Conservation (phyloP, 2,888 invertebrate genomes). For the Nesidiocoris tenuis region DNA sequence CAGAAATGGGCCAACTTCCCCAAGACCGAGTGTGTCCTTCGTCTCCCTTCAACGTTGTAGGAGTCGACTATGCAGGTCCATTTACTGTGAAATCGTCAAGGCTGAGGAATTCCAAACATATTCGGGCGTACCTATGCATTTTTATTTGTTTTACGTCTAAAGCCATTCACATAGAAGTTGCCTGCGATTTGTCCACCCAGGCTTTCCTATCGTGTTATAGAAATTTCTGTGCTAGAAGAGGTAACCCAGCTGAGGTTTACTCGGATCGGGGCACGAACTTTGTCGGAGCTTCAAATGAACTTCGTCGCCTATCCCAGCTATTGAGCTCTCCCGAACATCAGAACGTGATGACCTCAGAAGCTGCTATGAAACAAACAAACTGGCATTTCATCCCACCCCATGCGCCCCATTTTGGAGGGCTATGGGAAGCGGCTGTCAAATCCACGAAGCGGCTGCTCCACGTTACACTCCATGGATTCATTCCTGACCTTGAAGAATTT, state of each 20-base stretch:
- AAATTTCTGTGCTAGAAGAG: neutral
- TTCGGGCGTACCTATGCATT: neutral
- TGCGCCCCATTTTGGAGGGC: neutral
- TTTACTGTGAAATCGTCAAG: neutral
- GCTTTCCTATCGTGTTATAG: neutral
- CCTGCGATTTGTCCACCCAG: neutral
- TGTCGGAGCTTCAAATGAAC: neutral
- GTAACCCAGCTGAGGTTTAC: neutral
- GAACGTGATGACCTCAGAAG: neutral
- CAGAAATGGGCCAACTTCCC: neutral
- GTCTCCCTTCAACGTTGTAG: neutral
- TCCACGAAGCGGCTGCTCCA: neutral
- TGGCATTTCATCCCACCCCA: neutral
- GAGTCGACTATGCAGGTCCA: neutral
- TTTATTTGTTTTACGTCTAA: neutral
- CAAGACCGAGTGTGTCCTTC: neutral
- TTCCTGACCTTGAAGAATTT: neutral
- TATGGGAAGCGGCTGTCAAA: neutral
- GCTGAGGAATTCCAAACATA: neutral
- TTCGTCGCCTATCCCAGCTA: neutral
- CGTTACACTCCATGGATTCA: neutral
- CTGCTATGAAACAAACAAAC: neutral
- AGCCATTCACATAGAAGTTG: neutral
- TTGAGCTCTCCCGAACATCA: neutral
- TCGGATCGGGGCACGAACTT: slow-evolving; percentile 1